Evolutionary conservation across 2,797 vertebrate species (phyloP).

Genomic region (Sternotherus odoratus): DNA sequence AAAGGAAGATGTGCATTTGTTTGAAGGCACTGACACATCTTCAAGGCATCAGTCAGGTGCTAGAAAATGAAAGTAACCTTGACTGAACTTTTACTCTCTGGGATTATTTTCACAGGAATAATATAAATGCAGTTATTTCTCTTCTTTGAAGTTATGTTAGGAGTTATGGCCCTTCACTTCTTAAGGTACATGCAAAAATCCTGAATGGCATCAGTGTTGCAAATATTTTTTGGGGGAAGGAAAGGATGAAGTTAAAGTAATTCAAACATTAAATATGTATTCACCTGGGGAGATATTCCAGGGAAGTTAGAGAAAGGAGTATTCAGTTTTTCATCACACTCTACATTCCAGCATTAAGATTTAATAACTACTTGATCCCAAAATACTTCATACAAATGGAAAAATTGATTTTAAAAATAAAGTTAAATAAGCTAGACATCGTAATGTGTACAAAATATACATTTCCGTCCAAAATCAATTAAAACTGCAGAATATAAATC

Average conservation of each 20-base stretch:
- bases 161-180: background rate
- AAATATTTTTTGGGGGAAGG: background rate
- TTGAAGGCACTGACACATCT: background rate
- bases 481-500: background rate
- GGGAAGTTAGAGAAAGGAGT: background rate
- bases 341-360: background rate
- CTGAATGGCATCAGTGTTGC: background rate
- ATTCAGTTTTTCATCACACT: background rate
- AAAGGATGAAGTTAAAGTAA: background rate
- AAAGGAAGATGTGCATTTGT: background rate
- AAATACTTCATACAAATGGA: background rate
- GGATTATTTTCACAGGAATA: background rate
- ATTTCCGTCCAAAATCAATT: background rate
- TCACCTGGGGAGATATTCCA: background rate
- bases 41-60: background rate
- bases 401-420: background rate
- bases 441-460: background rate
- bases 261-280: background rate
- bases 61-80: background rate
- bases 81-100: background rate
- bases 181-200: background rate
- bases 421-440: background rate
- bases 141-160: background rate
- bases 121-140: background rate
- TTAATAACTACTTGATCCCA: background rate